phyloP scores from a whole-genome alignment of 2,888 invertebrate species.

The Leucoma salicis region DNA sequence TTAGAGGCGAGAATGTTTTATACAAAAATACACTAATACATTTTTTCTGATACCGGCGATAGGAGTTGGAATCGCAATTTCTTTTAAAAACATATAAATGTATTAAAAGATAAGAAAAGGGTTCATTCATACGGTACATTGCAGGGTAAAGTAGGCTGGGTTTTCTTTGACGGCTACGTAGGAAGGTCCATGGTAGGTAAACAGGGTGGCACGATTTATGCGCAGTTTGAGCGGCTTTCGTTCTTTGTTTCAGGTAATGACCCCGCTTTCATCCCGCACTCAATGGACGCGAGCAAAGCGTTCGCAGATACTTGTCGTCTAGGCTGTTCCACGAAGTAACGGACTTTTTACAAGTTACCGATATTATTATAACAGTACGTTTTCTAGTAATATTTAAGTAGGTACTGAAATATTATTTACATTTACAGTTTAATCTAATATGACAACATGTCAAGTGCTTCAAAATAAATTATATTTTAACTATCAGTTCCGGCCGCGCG shows the following conservation, averaged over 20 bases:
- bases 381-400: no score
- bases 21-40: conserved; percentile 19
- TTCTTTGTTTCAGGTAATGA: conserved; percentile 81
- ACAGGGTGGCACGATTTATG: conserved; percentile 76
- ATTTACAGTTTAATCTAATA: no score
- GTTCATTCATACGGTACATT: conserved; percentile 54
- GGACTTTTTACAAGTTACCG: conserved; percentile 23
- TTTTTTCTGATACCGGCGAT: conserved; percentile 8
- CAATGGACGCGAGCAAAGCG: conserved; percentile 70
- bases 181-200: conserved; percentile 70
- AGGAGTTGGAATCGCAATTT: conserved; percentile 7
- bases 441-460: no score
- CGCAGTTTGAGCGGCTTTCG: conserved; percentile 74
- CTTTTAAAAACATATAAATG: conserved; percentile 38
- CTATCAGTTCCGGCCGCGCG: no score
- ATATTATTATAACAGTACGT: conserved; percentile 13
- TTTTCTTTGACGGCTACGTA: conserved; percentile 71
- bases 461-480: no score
- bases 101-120: conserved; percentile 51
- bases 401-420: no score
- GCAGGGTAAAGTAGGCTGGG: conserved; percentile 64
- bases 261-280: conserved; percentile 75
- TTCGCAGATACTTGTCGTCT: conserved; percentile 57
- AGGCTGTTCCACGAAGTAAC: conserved; percentile 37
- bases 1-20: conserved; percentile 19